A percentile compares a stretch with the other conserved stretches of the same genome.
Evolutionary conservation across 2,888 invertebrate genomes (phyloP).

Genomic region (Cecidostiba fungosa): DNA sequence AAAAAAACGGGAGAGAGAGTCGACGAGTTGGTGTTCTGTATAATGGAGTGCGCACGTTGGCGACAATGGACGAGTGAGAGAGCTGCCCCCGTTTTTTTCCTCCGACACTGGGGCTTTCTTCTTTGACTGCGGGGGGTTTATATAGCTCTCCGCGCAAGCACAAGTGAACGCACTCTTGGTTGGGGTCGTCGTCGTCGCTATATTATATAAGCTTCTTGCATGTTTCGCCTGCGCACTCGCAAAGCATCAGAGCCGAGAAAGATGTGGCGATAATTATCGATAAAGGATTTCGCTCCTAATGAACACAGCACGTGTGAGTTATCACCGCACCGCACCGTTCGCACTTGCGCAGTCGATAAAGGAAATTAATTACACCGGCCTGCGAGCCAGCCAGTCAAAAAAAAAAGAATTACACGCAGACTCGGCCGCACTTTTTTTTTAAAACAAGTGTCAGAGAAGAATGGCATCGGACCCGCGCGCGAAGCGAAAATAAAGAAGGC

Average conservation of each 20-base stretch:
- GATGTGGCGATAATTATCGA: neutral
- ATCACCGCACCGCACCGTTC: too few relatives aligned
- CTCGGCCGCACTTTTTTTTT: neutral
- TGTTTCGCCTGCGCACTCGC: neutral
- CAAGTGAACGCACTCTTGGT: conserved; percentile 3
- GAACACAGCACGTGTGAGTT: conserved; percentile 30
- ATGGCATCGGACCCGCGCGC: conserved; percentile 18
- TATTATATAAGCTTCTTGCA: too few relatives aligned
- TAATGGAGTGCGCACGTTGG: conserved; percentile 48
- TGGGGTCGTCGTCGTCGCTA: too few relatives aligned
- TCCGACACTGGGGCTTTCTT: conserved; percentile 22
- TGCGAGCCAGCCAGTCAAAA: neutral
- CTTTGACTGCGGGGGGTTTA: conserved; percentile 18
- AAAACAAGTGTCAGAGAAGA: conserved; percentile 44
- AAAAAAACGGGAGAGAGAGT: conserved; percentile 13
- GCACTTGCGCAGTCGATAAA: conserved; percentile 35
- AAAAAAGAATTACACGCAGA: neutral
- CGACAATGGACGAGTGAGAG: conserved; percentile 49
- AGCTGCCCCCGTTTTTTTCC: conserved; percentile 46
- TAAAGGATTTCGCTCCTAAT: conserved; percentile 5
- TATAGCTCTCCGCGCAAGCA: neutral
- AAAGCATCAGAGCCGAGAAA: neutral
- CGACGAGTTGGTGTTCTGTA: conserved; percentile 16
- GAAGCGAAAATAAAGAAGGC: neutral
- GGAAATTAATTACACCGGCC: conserved; percentile 13